Evolutionary conservation across 1,140 invertebrate species (phyloP).

Genomic region (Drosophila eugracilis): DNA sequence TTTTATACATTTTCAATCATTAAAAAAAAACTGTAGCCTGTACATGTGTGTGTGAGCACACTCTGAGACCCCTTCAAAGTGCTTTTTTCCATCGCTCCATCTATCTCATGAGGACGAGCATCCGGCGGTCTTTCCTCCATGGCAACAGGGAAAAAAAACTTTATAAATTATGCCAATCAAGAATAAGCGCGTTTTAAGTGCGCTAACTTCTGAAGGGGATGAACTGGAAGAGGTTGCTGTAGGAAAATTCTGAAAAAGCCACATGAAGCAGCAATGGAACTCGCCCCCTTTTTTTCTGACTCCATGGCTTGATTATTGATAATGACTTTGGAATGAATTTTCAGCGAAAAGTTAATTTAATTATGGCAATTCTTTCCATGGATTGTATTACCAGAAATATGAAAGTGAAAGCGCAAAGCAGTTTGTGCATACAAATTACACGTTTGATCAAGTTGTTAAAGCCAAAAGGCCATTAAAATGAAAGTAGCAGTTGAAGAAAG

Average conservation of each 20-base stretch:
- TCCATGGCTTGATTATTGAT: conserved; percentile 71
- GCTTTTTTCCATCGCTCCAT: conserved; percentile 23
- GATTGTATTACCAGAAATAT: conserved; percentile 6
- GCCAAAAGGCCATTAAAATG: background rate
- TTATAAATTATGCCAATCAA: conserved; percentile 82
- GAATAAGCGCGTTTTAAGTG: conserved; percentile 82
- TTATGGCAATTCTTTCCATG: conserved; percentile 70
- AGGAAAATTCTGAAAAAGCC: conserved; percentile 23
- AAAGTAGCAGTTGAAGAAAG: background rate
- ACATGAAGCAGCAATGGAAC: background rate
- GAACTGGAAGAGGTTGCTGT: conserved; percentile 11
- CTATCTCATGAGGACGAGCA: conserved; percentile 34
- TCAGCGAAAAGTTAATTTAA: conserved; percentile 76
- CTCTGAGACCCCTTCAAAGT: conserved; percentile 35
- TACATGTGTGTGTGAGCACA: conserved; percentile 6
- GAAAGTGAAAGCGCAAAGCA: background rate
- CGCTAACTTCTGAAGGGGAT: conserved; percentile 65
- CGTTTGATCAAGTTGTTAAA: conserved; percentile 11
- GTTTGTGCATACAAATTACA: conserved; percentile 34
- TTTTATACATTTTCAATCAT: conserved; percentile 76
- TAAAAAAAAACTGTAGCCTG: conserved; percentile 24
- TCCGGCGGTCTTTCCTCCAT: conserved; percentile 18
- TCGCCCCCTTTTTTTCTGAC: conserved; percentile 5
- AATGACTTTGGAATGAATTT: conserved; percentile 80
- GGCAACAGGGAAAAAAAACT: conserved; percentile 53